phyloP scores from a whole-genome alignment of 2,113 vertebrate species.

The Rhea pennata region DNA sequence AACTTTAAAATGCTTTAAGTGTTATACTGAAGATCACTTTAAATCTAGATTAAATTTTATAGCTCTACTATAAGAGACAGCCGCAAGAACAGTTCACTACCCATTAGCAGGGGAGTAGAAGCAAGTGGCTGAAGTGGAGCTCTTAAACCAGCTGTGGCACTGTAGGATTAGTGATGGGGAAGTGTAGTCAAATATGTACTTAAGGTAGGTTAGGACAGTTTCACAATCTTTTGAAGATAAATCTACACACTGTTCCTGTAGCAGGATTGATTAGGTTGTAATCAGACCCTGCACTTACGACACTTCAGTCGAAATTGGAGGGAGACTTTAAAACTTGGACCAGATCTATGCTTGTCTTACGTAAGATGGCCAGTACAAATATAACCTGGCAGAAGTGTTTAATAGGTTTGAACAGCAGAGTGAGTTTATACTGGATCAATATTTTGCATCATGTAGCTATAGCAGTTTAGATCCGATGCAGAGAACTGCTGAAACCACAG shows the following conservation, averaged over 20 bases:
- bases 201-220: not conserved
- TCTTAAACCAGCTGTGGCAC: constrained; percentile 36
- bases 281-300: not conserved
- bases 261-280: not conserved
- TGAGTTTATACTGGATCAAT: not conserved
- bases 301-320: not conserved
- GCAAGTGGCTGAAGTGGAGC: constrained; percentile 6
- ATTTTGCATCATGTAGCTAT: not conserved
- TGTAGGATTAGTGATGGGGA: constrained; percentile 28
- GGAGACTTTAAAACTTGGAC: not conserved
- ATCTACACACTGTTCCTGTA: not conserved
- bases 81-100: not conserved
- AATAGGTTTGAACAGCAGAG: not conserved
- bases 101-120: not conserved
- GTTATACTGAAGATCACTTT: not conserved
- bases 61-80: not conserved
- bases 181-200: not conserved
- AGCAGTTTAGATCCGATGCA: not conserved
- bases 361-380: not conserved
- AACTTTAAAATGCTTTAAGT: no score
- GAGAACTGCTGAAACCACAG: not conserved
- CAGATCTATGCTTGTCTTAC: not conserved
- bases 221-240: not conserved
- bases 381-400: not conserved
- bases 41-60: not conserved